Evolutionary conservation across 2,888 invertebrate genomes (phyloP).

Genomic region (Acholoe squamosa): DNA sequence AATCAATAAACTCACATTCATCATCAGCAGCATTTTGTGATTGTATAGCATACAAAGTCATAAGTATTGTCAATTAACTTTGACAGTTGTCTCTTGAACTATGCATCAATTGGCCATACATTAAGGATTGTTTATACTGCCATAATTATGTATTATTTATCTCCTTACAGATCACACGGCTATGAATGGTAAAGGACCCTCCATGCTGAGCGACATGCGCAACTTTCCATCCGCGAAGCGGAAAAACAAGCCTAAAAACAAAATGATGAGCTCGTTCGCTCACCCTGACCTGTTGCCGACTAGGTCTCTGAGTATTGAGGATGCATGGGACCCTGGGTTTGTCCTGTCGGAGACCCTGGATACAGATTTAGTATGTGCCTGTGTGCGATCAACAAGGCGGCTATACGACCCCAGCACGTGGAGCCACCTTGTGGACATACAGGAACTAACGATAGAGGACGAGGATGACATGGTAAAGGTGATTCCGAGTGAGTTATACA

Average conservation of each 20-base stretch:
- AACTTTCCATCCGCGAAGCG: neutral
- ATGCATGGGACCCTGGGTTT: neutral
- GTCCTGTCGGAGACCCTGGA: neutral
- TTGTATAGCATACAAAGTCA: no score
- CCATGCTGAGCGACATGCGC: neutral
- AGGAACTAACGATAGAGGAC: conserved; percentile 39
- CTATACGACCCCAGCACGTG: conserved; percentile 17
- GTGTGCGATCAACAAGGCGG: neutral
- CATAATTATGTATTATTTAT: no score
- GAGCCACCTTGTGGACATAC: neutral
- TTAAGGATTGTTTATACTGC: no score
- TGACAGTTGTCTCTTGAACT: no score
- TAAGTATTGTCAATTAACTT: no score
- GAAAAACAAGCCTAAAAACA: neutral
- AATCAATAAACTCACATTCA: no score
- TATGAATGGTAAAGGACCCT: neutral
- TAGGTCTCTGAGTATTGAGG: neutral
- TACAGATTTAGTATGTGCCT: neutral
- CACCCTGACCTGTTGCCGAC: neutral
- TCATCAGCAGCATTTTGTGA: no score
- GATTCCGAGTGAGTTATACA: neutral
- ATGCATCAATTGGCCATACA: no score
- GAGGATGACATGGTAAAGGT: neutral
- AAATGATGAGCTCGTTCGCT: neutral
- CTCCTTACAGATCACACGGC: neutral